Evolutionary conservation across 2,113 vertebrate species (phyloP).

Genomic region (Sphaerodactylus townsendi): DNA sequence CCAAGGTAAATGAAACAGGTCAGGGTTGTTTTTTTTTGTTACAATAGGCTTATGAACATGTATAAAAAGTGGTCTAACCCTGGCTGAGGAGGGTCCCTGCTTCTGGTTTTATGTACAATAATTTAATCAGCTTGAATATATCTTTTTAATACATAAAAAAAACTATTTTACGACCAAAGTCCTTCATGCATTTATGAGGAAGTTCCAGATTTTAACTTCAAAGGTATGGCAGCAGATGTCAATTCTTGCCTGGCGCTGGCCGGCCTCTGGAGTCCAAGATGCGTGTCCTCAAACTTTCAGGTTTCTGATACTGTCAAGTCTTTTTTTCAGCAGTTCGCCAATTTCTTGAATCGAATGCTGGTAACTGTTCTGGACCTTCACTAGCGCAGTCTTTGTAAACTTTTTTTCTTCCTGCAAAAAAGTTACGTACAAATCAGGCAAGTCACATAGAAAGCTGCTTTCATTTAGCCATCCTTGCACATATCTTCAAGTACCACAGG

Average conservation of each 20-base stretch:
- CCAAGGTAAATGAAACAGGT: slow-evolving; percentile 61
- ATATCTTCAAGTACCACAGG: background rate
- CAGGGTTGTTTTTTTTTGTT: slow-evolving; percentile 50
- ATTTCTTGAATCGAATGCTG: slow-evolving; percentile 93
- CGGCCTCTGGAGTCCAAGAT: slow-evolving; percentile 38
- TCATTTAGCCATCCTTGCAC: background rate
- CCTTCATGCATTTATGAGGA: slow-evolving; percentile 85
- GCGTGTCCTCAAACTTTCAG: slow-evolving; percentile 87
- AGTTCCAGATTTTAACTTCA: slow-evolving; percentile 79
- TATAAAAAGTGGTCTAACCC: slow-evolving; percentile 84
- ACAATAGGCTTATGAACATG: slow-evolving; percentile 74
- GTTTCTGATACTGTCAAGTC: slow-evolving; percentile 90
- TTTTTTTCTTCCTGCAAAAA: slow-evolving; percentile 84
- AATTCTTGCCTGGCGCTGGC: slow-evolving; percentile 64
- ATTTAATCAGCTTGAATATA: slow-evolving; percentile 83
- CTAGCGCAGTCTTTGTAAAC: slow-evolving; percentile 87
- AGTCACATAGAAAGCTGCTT: background rate
- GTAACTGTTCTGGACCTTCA: slow-evolving; percentile 96
- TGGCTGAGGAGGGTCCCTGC: slow-evolving; percentile 74
- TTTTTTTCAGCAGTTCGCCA: slow-evolving; percentile 93
- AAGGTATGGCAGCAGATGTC: slow-evolving; percentile 66
- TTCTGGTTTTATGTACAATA: slow-evolving; percentile 92
- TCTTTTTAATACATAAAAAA: slow-evolving; percentile 79
- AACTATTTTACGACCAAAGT: slow-evolving; percentile 78
- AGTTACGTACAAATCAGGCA: background rate